A percentile compares a stretch with the other conserved stretches of the same genome.
These are phyloP conservation scores for Ectemnius cavifrons DNA, from an alignment of 2,888 invertebrate species.

Conservation along the genomic window DNA sequence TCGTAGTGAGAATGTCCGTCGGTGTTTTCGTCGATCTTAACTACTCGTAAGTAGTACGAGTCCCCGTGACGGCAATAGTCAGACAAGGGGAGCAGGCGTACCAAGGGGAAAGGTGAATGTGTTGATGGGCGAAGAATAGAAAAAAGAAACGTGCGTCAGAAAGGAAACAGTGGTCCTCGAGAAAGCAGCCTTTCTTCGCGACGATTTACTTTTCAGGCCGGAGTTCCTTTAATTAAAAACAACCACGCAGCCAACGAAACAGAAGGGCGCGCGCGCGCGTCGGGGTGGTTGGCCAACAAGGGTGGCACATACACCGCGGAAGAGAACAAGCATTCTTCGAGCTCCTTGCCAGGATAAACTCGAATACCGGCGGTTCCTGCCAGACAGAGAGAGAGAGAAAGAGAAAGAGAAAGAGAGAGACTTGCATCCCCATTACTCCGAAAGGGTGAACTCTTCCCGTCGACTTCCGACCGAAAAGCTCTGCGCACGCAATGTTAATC, in stretches of 20 bases:
- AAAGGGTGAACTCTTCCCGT: conserved; percentile 5
- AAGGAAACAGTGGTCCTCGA: too few relatives aligned
- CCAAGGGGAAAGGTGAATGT: too few relatives aligned
- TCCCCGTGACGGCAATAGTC: conserved; percentile 11
- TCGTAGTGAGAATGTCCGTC: not conserved
- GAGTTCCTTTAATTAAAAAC: too few relatives aligned
- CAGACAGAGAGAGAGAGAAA: not conserved
- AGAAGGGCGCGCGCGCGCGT: too few relatives aligned
- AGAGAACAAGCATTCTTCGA: too few relatives aligned
- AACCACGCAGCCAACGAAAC: too few relatives aligned
- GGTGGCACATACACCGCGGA: too few relatives aligned
- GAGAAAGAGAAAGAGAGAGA: not conserved
- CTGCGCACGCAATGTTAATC: conserved; percentile 34
- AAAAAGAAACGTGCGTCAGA: too few relatives aligned
- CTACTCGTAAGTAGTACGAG: conserved; percentile 59
- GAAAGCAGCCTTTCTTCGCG: too few relatives aligned
- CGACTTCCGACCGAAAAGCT: conserved; percentile 12
- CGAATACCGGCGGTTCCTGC: not conserved
- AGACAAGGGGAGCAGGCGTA: conserved; percentile 19
- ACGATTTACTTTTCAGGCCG: too few relatives aligned
- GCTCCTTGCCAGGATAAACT: conserved; percentile 7
- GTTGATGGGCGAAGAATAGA: too few relatives aligned
- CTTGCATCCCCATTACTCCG: conserved; percentile 6
- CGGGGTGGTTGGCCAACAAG: too few relatives aligned
- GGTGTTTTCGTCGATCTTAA: conserved; percentile 38